Evolutionary conservation across 2,113 vertebrate genomes (phyloP).

Genomic region (Galemys pyrenaicus): DNA sequence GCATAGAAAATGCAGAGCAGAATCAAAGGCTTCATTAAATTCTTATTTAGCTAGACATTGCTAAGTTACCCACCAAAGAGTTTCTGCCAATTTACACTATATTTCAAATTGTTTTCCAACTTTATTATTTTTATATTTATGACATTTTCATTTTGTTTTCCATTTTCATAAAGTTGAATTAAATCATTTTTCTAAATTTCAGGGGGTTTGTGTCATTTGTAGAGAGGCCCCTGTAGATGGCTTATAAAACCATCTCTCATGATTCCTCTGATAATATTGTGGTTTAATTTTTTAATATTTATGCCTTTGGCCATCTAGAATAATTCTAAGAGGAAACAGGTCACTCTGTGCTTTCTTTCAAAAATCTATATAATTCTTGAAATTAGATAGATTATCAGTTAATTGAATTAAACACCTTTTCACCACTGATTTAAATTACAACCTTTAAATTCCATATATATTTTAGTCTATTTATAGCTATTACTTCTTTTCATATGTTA

Average conservation of each 20-base stretch:
- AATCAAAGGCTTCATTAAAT: not conserved
- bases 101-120: conserved; percentile 8
- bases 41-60: not conserved
- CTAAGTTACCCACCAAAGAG: not conserved
- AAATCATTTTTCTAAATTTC: conserved; percentile 26
- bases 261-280: not conserved
- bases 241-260: not conserved
- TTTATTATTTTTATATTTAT: not conserved
- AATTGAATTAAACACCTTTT: not conserved
- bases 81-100: not conserved
- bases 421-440: not conserved
- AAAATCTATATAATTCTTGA: not conserved
- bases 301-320: not conserved
- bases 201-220: not conserved
- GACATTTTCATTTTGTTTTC: not conserved
- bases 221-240: not conserved
- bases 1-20: not conserved
- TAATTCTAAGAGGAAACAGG: not conserved
- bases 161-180: not conserved
- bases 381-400: too few species aligned
- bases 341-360: not conserved
- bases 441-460: not conserved
- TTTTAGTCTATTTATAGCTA: not conserved
- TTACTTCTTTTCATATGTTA: not conserved
- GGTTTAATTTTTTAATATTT: not conserved